Evolutionary conservation across 1,140 invertebrate species (phyloP).

Genomic region (Drosophila dunni): DNA sequence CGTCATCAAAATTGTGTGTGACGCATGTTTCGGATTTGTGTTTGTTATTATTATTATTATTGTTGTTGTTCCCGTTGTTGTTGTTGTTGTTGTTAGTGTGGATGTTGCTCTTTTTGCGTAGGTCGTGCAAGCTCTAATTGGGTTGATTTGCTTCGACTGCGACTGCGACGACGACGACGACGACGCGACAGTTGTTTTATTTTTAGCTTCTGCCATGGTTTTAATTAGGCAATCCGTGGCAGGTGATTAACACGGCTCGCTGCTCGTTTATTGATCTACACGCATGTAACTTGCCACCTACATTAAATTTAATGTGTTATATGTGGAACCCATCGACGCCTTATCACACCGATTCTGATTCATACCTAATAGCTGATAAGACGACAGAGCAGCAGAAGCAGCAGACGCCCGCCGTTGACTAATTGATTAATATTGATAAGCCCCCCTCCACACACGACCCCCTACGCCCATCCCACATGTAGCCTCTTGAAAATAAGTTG

Average conservation of each 20-base stretch:
- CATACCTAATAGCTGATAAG: slow-evolving; percentile 37
- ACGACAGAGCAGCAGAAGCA: not conserved
- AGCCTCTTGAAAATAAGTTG: no score
- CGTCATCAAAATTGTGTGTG: slow-evolving; percentile 53
- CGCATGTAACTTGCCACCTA: slow-evolving; percentile 44
- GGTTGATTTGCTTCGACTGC: slow-evolving; percentile 54
- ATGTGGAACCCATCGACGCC: not conserved
- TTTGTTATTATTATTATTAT: slow-evolving; percentile 6
- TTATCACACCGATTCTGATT: slow-evolving; percentile 43
- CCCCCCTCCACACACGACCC: not conserved
- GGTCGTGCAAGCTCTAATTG: slow-evolving; percentile 68
- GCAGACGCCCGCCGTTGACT: slow-evolving; percentile 18
- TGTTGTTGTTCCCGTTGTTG: slow-evolving; percentile 20
- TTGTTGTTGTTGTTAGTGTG: slow-evolving; percentile 13
- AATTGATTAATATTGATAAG: slow-evolving; percentile 45
- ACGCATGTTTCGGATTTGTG: slow-evolving; percentile 47
- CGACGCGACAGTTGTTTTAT: slow-evolving; percentile 49
- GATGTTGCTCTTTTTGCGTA: slow-evolving; percentile 49
- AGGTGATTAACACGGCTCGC: slow-evolving; percentile 58
- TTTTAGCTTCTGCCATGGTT: slow-evolving; percentile 55
- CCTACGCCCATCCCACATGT: no score
- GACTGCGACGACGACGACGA: slow-evolving; percentile 29
- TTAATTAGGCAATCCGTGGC: slow-evolving; percentile 58
- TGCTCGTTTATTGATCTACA: slow-evolving; percentile 63
- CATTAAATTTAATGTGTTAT: slow-evolving; percentile 28